phyloP scores from a whole-genome alignment of 92 coral and sea anemone genomes.

The Blastomussa wellsi region DNA sequence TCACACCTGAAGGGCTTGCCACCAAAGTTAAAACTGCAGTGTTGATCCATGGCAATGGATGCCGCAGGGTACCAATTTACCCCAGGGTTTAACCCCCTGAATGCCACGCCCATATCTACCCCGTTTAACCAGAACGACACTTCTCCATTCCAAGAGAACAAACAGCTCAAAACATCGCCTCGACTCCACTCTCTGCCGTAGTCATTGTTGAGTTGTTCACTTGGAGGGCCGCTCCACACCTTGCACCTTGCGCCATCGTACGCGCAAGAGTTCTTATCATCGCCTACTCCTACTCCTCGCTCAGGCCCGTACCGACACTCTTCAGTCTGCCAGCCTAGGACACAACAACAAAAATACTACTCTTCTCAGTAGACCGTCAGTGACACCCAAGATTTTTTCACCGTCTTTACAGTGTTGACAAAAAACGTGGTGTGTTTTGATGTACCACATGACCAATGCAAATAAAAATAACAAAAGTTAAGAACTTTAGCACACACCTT shows the following conservation, averaged over 20 bases:
- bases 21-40: slow-evolving; percentile 94
- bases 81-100: slow-evolving; percentile 69
- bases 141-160: slow-evolving; percentile 93
- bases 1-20: slow-evolving; percentile 80
- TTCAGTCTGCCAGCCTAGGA: slow-evolving; percentile 70
- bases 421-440: no score
- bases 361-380: no score
- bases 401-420: no score
- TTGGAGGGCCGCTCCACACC: slow-evolving; percentile 94
- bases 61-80: slow-evolving; percentile 93
- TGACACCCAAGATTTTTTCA: no score
- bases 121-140: slow-evolving; percentile 96
- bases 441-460: no score
- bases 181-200: slow-evolving; percentile 90
- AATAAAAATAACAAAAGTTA: no score
- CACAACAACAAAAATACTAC: not conserved
- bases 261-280: slow-evolving; percentile 90
- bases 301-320: slow-evolving; percentile 93
- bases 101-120: slow-evolving; percentile 89
- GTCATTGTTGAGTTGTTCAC: slow-evolving; percentile 86
- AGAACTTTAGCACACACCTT: no score
- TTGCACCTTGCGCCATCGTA: slow-evolving; percentile 98
- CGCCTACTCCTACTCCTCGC: slow-evolving; percentile 99
- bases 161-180: slow-evolving; percentile 90
- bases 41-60: slow-evolving; percentile 97